Base-by-base conservation (phyloP, 2,888 invertebrate genomes). In the Heliconius ismenius region DNA sequence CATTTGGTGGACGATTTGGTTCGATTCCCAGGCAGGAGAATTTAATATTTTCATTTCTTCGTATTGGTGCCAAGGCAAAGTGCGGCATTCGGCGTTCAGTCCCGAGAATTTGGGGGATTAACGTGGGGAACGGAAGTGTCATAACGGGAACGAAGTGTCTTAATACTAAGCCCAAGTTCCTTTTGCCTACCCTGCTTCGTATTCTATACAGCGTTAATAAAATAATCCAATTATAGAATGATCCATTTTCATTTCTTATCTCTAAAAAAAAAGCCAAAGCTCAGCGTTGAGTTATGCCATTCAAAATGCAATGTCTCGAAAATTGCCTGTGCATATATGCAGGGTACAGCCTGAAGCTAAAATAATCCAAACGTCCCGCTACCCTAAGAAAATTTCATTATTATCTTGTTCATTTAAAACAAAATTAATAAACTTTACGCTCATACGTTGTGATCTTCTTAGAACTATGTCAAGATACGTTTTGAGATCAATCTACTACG, bases 321-420 rank as follows among this genome's bases (percentile, higher is more conserved):
- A n/a, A 58, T 58, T 49, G 2, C 0, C 49, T 49, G 15, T 0
- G 9, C 49, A 49, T 49, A 21, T 49, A 21, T 21, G 21, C 21
- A 21, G 18, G 21, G 2, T 21, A 3, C 21, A 18, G 49, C 21
- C 1, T 21, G 7, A 49, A n/a, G 11, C n/a, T n/a, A n/a, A n/a
- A 58, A 54, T 4, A 9, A 54, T 9, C 74, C 62, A 54, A 74
- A 78, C 67, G 73, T 49, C 54, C 28, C 62, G 39, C 63, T 74
- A 73, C 68, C 68, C 76, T 75, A 73, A 73, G 62, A 72, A 68
- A 72, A 65, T 78, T 21, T 67, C 15, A 60, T 49, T 62, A 70
- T 63, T 64, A 36, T 54, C 49, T 49, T 26, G 70, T 63, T 32
- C n/a, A 32, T 39, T 39, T 36, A 70, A 24, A 70, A 58, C 18